These are phyloP conservation scores for Simalia tracyae DNA, from an alignment of 2,797 vertebrate species.

Conservation along the genomic window DNA sequence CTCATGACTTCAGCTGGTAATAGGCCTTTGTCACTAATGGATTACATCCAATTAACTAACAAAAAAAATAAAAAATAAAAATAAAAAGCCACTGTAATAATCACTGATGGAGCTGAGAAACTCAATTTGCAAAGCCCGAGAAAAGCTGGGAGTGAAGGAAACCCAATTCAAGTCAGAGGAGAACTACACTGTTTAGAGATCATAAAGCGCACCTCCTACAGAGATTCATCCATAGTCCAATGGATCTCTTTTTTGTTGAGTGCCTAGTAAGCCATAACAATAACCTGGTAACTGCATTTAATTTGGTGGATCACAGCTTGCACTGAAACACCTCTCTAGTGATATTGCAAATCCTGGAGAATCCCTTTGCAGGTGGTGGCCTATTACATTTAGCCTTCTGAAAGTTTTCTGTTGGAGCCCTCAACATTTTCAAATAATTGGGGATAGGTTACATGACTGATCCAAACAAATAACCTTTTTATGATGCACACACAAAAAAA, in stretches of 20 bases:
- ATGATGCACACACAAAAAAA: no score
- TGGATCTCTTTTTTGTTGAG: background rate
- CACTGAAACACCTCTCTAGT: background rate
- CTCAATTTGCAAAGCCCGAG: background rate
- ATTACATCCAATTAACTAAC: slow-evolving; percentile 62
- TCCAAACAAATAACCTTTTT: no score
- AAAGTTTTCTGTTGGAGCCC: no score
- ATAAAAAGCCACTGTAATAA: slow-evolving; percentile 57
- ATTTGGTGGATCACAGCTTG: background rate
- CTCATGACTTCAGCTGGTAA: slow-evolving; percentile 62
- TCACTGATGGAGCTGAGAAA: slow-evolving; percentile 40
- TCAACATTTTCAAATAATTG: no score
- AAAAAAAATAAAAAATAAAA: background rate
- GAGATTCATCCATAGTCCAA: background rate
- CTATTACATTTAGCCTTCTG: no score
- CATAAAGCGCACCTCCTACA: background rate
- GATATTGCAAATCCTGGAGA: no score
- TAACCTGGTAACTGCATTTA: background rate
- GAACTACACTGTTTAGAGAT: no score
- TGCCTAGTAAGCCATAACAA: background rate
- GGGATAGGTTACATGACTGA: no score
- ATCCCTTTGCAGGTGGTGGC: no score
- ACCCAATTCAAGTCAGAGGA: background rate
- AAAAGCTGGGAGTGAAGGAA: background rate
- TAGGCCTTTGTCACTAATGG: slow-evolving; percentile 58